These are phyloP conservation scores for Epistrophe eligans DNA, from an alignment of 2,888 invertebrate species.

Conservation along the genomic window DNA sequence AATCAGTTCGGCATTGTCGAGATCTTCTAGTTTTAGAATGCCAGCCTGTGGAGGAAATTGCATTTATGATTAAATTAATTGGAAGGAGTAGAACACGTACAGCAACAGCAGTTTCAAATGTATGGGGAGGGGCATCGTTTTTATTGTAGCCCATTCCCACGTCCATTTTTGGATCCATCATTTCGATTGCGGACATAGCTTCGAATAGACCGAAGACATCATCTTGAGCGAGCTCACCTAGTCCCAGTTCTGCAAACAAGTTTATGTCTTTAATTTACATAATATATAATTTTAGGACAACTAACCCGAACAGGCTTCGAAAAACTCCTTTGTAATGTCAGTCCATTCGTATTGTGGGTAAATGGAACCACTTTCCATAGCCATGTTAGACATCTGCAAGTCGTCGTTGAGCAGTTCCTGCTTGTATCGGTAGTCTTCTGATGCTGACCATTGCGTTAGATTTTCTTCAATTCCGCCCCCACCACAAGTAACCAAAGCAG, in stretches of 20 bases:
- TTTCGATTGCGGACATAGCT: constrained; percentile 99
- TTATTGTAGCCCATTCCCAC: constrained; percentile 98
- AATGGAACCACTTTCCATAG: constrained; percentile 76
- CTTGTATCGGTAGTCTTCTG: constrained; percentile 63
- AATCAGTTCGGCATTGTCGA: constrained; percentile 92
- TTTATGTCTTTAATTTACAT: neutral
- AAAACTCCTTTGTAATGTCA: constrained; percentile 86
- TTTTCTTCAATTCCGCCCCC: constrained; percentile 42
- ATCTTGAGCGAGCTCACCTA: constrained; percentile 97
- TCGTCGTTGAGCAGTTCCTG: constrained; percentile 61
- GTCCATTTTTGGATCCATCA: constrained; percentile 99
- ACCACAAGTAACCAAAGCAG: constrained; percentile 66
- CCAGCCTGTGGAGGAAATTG: constrained; percentile 85
- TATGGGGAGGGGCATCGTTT: constrained; percentile 92
- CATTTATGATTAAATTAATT: neutral
- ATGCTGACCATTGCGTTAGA: constrained; percentile 52
- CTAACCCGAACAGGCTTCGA: constrained; percentile 86
- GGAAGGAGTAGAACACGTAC: constrained; percentile 84
- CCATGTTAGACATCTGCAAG: constrained; percentile 64
- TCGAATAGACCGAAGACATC: constrained; percentile 96
- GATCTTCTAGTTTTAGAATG: constrained; percentile 89
- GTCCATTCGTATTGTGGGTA: constrained; percentile 82
- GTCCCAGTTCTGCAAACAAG: constrained; percentile 87
- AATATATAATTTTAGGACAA: neutral
- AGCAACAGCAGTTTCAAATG: constrained; percentile 93